A percentile compares a stretch with the other conserved stretches of the same genome.
Evolutionary conservation across 2,888 invertebrate species (phyloP).

Genomic region (Tuberolachnus salignus): DNA sequence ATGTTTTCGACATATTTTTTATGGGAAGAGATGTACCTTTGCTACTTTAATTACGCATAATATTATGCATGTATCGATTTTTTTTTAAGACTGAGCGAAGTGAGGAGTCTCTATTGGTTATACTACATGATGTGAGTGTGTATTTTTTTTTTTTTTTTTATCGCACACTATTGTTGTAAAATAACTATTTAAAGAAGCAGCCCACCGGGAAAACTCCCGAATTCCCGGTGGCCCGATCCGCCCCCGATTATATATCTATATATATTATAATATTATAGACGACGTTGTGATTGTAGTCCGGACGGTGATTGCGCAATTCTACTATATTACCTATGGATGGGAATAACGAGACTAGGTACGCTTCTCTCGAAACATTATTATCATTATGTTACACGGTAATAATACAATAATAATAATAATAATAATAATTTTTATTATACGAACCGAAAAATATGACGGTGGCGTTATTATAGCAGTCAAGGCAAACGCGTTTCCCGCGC

Average conservation of each 20-base stretch:
- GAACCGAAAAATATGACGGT: slow-evolving; percentile 7
- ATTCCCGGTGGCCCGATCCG: no score
- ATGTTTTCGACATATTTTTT: no score
- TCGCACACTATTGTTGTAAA: no score
- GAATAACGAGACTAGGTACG: slow-evolving; percentile 18
- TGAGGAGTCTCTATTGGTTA: no score
- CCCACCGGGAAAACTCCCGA: no score
- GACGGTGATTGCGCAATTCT: slow-evolving; percentile 1
- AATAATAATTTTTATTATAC: neutral
- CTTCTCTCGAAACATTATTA: neutral
- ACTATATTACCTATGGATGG: neutral
- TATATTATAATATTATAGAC: neutral
- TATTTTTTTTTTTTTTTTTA: no score
- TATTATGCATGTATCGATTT: no score
- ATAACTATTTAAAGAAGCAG: no score
- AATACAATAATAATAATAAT: neutral
- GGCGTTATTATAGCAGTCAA: slow-evolving; percentile 28
- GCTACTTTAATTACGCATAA: no score
- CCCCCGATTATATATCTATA: neutral
- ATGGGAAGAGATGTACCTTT: no score
- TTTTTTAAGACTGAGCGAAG: no score
- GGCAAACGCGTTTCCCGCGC: slow-evolving; percentile 28
- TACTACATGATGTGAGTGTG: no score
- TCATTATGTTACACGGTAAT: neutral
- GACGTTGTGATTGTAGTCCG: neutral